These are phyloP conservation scores for Chrysomela aeneicollis DNA, from an alignment of 2,888 invertebrate species.

Conservation along the genomic window DNA sequence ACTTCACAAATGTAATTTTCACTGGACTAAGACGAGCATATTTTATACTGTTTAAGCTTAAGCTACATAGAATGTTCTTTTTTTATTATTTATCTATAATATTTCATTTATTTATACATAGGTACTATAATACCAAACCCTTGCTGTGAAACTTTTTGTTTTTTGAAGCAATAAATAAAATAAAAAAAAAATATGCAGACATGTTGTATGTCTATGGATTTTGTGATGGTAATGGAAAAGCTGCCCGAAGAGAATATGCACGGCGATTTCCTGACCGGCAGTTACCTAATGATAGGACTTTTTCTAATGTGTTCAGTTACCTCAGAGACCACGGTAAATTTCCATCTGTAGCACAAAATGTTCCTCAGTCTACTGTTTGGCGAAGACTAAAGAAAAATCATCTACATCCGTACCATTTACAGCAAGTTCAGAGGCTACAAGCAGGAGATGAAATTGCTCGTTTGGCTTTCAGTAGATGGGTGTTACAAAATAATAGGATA, in stretches of 20 bases:
- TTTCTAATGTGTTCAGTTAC: background rate
- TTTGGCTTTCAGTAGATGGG: background rate
- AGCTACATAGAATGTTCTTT: no score
- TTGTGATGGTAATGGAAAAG: background rate
- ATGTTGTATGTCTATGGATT: no score
- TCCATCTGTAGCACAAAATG: background rate
- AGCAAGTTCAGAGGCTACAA: background rate
- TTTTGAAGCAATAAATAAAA: no score
- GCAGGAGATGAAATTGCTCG: background rate
- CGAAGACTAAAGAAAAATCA: background rate
- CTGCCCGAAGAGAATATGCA: background rate
- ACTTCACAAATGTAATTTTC: no score
- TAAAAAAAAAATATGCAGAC: no score
- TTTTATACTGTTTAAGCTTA: no score
- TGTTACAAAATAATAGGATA: background rate
- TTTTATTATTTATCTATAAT: no score
- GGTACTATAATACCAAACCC: no score
- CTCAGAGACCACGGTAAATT: no score
- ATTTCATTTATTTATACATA: no score
- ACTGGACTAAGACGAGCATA: no score
- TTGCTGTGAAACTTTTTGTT: no score
- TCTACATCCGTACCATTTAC: background rate
- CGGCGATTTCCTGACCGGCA: background rate
- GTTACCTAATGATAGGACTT: background rate
- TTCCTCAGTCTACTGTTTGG: background rate